Conservation (phyloP, 2,113 vertebrate species). For the Ailuropoda melanoleuca region DNA sequence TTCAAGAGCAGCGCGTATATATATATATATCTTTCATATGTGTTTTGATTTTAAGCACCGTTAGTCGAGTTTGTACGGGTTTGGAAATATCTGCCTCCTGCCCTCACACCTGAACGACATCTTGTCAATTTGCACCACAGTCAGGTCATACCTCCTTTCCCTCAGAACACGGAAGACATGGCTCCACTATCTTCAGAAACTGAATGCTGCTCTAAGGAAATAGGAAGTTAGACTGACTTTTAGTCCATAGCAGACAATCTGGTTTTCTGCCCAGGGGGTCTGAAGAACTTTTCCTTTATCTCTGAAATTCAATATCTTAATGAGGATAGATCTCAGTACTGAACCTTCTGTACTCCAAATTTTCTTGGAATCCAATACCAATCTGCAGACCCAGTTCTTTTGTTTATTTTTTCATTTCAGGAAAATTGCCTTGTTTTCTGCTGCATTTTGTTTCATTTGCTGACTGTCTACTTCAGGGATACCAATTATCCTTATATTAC, state of each 20-base stretch:
- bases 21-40: not conserved
- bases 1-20: not conserved
- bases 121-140: too few species aligned
- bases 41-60: not conserved
- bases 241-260: not conserved
- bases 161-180: not conserved
- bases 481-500: not conserved
- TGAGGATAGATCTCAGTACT: not conserved
- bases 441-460: conserved; percentile 3
- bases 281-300: not conserved
- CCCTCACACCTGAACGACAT: not conserved
- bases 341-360: not conserved
- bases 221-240: not conserved
- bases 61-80: not conserved
- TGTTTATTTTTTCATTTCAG: not conserved
- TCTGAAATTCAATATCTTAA: conserved; percentile 32
- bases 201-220: not conserved
- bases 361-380: not conserved
- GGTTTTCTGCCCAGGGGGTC: not conserved
- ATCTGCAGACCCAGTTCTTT: not conserved
- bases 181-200: not conserved
- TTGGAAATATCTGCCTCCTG: not conserved
- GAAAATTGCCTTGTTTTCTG: not conserved
- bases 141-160: not conserved
- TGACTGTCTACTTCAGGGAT: not conserved